Base-by-base conservation (phyloP, 2,113 vertebrate species). In the Callipepla squamata region DNA sequence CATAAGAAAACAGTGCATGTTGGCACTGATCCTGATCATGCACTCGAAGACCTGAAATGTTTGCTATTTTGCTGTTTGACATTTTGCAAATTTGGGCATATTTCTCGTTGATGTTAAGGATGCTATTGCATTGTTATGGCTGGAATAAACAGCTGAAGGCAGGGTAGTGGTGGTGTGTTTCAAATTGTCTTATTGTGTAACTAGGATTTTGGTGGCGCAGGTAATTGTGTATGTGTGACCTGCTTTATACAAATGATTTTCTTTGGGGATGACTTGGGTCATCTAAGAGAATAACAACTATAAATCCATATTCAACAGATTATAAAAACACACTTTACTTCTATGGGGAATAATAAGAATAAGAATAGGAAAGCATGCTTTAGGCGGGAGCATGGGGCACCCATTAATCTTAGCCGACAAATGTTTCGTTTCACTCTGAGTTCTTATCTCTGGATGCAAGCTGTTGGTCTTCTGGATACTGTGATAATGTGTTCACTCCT, bases 121-220 rank as follows among this genome's bases (percentile, higher is more conserved):
- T 40, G 12, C 40, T 13, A 40, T 40, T 40, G 40, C 42, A 12
- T 16, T 48, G 25, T 34, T 0, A 0, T 40, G 25, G 4, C 20
- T 16, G 28, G 32, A 4, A 4, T 38, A 26, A 40, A 10, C 4
- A 8, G 50, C 45, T 81, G 78, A 72, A 32, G 55, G 50, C 21
- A 45, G 42, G 32, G 13, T 4, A 3, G 9, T 20, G 11, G 3
- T 10, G 9, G 11, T 20, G 22, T 26, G 6, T 7, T 53, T 74
- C 26, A 15, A 48, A 5, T 59, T 65, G 5, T 28, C 3, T 1
- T 58, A 13, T 1, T 62, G 32, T 17, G 2, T 63, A 17, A 13
- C 3, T 28, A 0, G 16, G 18, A 45, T n/a, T 59, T 84, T 72
- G 63, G 23, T 50, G 62, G 40, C 57, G 40, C 30, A 40, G 48